Base-by-base conservation (phyloP, 2,113 vertebrate species). In the Malurus alboscapulatus region DNA sequence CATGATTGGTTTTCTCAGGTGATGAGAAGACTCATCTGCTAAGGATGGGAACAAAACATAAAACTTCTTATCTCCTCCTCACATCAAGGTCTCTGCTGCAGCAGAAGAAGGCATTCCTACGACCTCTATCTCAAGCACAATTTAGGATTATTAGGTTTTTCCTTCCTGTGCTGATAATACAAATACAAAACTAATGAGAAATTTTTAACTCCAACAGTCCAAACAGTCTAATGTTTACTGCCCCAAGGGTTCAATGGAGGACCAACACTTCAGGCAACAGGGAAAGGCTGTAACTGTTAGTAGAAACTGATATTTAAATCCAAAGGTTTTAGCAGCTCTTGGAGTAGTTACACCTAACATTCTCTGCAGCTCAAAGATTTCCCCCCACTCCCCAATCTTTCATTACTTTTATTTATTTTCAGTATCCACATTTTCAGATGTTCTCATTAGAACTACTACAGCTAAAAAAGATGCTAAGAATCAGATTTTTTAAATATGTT, bases 1-100 rank as follows among this genome's bases (percentile, higher is more conserved):
- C 22, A 6, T 0, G 0, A 2, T 1, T 3, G 8, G 1, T 13
- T 73, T 51, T 45, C 51, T 11, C 48, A 61, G 22, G 27, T 13
- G 10, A 78, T 34, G 29, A 71, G 57, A 71, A 71, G 4, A 48
- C 10, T 17, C 21, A 62, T 25, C 9, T 77, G n/a, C 17, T 27
- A 61, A 19, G 16, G 40, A 72, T 7, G 8, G 19, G 62, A 91
- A 63, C 36, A 65, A 22, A 65, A 1, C 14, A 86, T 15, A 36
- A 84, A 17, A 20, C 15, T 77, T 48, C 45, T 55, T 10, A 67
- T 7, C 13, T 26, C 21, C 9, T 58, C 11, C 34, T 45, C 63
- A 78, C 26, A 40, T 14, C 12, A 66, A 83, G 34, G 17, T 20
- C 7, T 36, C 18, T 54, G 30, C 42, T 80, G 44, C 68, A 67